phyloP scores from a whole-genome alignment of 2,113 vertebrate species.

The Tetraodon nigroviridis region DNA sequence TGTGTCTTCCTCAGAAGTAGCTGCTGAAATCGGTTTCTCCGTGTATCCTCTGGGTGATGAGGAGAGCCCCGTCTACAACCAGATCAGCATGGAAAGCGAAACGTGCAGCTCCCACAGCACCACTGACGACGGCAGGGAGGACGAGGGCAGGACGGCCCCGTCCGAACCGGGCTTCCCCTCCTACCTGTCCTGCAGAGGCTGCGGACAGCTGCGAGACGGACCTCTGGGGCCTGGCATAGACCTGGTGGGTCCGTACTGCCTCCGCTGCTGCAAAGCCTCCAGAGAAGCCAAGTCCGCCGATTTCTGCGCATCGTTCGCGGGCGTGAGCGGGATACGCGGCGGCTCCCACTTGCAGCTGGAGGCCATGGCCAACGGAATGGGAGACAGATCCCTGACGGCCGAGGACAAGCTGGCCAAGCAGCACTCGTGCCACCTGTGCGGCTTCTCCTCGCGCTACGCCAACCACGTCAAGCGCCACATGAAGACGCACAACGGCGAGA shows the following conservation, averaged over 20 bases:
- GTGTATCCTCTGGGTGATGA: constrained; percentile 85
- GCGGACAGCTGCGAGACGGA: constrained; percentile 79
- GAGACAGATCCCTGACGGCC: constrained; percentile 54
- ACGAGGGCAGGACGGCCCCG: constrained; percentile 38
- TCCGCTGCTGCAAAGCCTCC: constrained; percentile 73
- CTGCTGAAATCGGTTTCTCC: constrained; percentile 85
- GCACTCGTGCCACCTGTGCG: constrained; percentile 88
- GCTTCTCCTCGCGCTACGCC: constrained; percentile 94
- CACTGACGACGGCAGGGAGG: constrained; percentile 69
- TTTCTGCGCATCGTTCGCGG: constrained; percentile 58
- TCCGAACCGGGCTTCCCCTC: constrained; percentile 66
- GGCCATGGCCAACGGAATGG: constrained; percentile 49
- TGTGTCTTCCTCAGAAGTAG: constrained; percentile 74
- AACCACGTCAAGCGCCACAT: constrained; percentile 98
- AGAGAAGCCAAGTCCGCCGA: constrained; percentile 55
- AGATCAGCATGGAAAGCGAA: constrained; percentile 85
- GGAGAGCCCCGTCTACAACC: constrained; percentile 82
- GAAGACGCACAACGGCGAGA: constrained; percentile 98
- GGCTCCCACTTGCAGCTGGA: constrained; percentile 42
- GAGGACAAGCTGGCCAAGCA: constrained; percentile 73
- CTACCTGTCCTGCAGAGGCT: constrained; percentile 82
- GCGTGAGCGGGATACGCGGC: constrained; percentile 43
- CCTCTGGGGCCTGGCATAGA: constrained; percentile 70
- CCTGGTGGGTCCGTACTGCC: constrained; percentile 71
- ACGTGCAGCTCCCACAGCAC: constrained; percentile 75